Conservation (phyloP, 2,888 invertebrate genomes). For the Mesorhabditis belari region DNA sequence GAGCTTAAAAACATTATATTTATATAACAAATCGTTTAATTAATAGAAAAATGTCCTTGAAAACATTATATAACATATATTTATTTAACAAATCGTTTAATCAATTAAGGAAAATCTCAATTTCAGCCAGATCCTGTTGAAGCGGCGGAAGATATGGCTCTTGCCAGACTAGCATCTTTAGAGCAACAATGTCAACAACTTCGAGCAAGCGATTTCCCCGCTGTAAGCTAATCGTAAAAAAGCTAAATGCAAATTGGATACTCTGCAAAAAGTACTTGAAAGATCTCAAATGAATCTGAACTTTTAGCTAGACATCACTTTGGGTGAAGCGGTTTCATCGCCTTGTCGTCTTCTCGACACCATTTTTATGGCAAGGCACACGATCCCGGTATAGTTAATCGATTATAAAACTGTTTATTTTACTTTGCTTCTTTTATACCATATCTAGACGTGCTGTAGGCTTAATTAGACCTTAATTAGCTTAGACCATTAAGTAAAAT, state of each 20-base stretch:
- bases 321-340: conserved; percentile 22
- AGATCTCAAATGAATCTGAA: too few relatives aligned
- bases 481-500: neutral
- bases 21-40: too few relatives aligned
- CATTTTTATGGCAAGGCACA: conserved; percentile 18
- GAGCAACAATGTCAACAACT: conserved; percentile 15
- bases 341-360: conserved; percentile 22
- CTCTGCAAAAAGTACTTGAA: too few relatives aligned
- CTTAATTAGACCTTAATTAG: too few relatives aligned
- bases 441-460: too few relatives aligned
- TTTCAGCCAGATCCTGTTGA: conserved; percentile 2
- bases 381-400: conserved; percentile 9
- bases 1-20: too few relatives aligned
- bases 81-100: too few relatives aligned
- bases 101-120: neutral
- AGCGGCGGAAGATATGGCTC: conserved; percentile 11
- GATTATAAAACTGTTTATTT: neutral
- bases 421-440: neutral
- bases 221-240: conserved; percentile 6
- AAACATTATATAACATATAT: too few relatives aligned
- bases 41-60: too few relatives aligned
- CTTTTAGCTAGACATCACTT: neutral
- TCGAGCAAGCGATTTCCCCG: conserved; percentile 17
- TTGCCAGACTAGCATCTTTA: conserved; percentile 7
- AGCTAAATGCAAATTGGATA: neutral